phyloP scores from a whole-genome alignment of 2,888 invertebrate genomes.

The Nomada fucata region DNA sequence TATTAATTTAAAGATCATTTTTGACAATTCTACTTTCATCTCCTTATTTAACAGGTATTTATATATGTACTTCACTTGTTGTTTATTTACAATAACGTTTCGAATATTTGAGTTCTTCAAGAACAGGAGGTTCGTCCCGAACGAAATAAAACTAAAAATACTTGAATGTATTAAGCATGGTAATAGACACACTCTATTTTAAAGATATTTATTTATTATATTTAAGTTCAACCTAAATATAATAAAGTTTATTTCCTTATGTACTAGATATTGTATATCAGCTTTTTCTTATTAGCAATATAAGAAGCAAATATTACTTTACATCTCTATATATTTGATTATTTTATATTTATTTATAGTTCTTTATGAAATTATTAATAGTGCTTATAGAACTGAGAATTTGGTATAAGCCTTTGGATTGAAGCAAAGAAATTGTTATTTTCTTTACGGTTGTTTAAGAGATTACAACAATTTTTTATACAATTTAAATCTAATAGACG shows the following conservation, averaged over 20 bases:
- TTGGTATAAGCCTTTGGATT: conserved; percentile 33
- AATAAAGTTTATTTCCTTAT: conserved; percentile 7
- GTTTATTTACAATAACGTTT: conserved; percentile 55
- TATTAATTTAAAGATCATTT: conserved; percentile 42
- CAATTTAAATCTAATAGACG: background rate
- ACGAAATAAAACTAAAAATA: conserved; percentile 12
- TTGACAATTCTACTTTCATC: conserved; percentile 34
- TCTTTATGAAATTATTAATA: conserved; percentile 7
- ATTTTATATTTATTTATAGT: conserved; percentile 20
- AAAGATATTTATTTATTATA: conserved; percentile 19
- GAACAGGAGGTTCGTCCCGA: conserved; percentile 14
- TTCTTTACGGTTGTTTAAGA: background rate
- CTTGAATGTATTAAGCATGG: conserved; percentile 18
- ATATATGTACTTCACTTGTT: conserved; percentile 32
- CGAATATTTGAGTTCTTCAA: conserved; percentile 15
- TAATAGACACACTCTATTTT: conserved; percentile 47
- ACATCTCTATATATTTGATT: conserved; percentile 15
- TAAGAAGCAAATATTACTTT: conserved; percentile 15
- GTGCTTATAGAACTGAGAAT: conserved; percentile 9
- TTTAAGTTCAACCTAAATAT: conserved; percentile 3
- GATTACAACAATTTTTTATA: background rate
- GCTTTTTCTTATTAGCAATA: conserved; percentile 1
- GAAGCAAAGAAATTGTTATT: conserved; percentile 8
- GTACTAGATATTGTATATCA: background rate
- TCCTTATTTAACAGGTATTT: conserved; percentile 31